Conservation (phyloP, 2,797 vertebrate species). For the Xyrichtys novacula region DNA sequence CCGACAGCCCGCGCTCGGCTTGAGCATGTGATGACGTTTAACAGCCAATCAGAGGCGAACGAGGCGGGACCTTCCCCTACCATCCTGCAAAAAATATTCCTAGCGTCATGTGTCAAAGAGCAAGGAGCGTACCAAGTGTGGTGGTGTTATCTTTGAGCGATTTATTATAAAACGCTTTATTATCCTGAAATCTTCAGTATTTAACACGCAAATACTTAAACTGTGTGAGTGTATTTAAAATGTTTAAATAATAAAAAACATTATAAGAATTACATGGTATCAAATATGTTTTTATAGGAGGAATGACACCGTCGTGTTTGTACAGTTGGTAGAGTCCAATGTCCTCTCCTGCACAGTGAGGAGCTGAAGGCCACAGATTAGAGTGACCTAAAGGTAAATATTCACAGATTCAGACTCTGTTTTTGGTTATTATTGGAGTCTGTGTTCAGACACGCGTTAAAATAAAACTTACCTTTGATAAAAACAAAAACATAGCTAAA, state of each 20-base stretch:
- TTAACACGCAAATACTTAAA: too few relatives aligned
- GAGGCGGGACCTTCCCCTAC: too few relatives aligned
- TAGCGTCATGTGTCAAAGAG: conserved; percentile 71
- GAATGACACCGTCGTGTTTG: background rate
- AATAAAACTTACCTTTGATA: rapidly evolving
- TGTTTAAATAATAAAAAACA: background rate
- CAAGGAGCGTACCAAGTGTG: conserved; percentile 60
- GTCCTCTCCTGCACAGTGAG: conserved; percentile 72
- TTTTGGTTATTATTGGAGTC: rapidly evolving
- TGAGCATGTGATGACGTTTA: too few relatives aligned
- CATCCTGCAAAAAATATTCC: too few relatives aligned
- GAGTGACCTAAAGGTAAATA: conserved; percentile 59
- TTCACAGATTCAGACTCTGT: rapidly evolving
- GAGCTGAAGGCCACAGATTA: conserved; percentile 60
- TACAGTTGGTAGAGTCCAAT: conserved; percentile 77
- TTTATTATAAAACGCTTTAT: background rate
- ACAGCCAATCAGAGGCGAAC: too few relatives aligned
- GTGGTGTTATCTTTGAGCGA: background rate
- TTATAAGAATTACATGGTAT: rapidly evolving
- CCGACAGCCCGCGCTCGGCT: too few relatives aligned
- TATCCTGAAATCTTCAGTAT: too few relatives aligned
- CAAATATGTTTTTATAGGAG: background rate
- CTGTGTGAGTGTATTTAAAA: too few relatives aligned
- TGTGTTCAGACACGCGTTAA: rapidly evolving
- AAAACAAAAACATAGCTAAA: too few relatives aligned